These are phyloP conservation scores for Coccyzus lansbergi DNA, from an alignment of 2,797 vertebrate genomes.

Conservation along the genomic window DNA sequence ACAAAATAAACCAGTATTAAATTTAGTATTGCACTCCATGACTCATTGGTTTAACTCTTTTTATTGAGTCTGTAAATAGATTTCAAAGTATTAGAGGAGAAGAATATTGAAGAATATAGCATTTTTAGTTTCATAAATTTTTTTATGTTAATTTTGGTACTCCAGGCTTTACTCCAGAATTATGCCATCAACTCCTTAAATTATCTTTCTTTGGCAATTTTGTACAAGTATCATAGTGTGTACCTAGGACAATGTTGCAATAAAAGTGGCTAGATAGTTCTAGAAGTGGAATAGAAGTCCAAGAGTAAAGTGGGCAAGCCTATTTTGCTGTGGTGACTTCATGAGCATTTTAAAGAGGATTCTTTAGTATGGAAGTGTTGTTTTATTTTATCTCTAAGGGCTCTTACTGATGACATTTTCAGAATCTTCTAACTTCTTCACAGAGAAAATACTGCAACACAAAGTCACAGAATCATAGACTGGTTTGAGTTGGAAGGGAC, in stretches of 20 bases:
- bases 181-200: neutral
- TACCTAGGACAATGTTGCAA: neutral
- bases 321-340: neutral
- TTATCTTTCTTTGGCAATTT: neutral
- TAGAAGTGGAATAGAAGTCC: neutral
- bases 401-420: neutral
- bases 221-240: neutral
- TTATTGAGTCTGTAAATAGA: neutral
- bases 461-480: no score
- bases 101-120: neutral
- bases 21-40: neutral
- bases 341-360: neutral
- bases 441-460: neutral
- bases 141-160: neutral
- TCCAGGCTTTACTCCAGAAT: neutral
- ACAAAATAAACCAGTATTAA: neutral
- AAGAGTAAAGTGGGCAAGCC: fast-evolving
- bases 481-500: no score
- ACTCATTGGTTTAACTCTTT: neutral
- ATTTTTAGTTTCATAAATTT: neutral
- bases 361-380: neutral
- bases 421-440: neutral
- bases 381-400: neutral
- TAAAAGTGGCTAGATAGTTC: neutral
- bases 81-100: neutral